Evolutionary conservation across 1,140 invertebrate species (phyloP).

Genomic region (Drosophila lacertosa): DNA sequence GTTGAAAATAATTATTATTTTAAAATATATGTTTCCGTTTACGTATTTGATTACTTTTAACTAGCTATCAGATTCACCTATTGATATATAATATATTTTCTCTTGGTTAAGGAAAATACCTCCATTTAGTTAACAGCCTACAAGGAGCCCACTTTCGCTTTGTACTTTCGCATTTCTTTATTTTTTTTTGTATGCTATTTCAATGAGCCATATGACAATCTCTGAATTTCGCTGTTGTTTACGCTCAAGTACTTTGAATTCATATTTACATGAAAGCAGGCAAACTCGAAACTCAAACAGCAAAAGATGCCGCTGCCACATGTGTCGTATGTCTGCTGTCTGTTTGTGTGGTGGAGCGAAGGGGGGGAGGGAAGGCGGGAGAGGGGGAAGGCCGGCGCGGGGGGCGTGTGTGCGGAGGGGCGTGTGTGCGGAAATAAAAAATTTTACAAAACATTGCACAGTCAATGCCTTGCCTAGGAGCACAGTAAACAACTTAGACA

Average conservation of each 20-base stretch:
- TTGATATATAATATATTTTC: background rate
- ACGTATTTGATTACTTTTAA: background rate
- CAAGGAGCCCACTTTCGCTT: background rate
- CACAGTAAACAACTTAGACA: slow-evolving; percentile 64
- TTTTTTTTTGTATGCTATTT: slow-evolving; percentile 26
- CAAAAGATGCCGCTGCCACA: slow-evolving; percentile 28
- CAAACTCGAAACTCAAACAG: slow-evolving; percentile 53
- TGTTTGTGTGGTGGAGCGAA: too few species aligned
- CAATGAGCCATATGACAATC: slow-evolving; percentile 42
- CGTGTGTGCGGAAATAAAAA: slow-evolving; percentile 65
- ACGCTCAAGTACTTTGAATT: slow-evolving; percentile 62
- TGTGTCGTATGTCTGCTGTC: slow-evolving; percentile 34
- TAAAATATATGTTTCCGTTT: background rate
- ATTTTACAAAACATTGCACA: slow-evolving; percentile 73
- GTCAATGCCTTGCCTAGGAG: slow-evolving; percentile 39
- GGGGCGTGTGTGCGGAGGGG: slow-evolving; percentile 11
- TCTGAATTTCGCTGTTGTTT: slow-evolving; percentile 44
- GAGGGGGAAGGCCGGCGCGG: too few species aligned
- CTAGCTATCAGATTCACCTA: too few species aligned
- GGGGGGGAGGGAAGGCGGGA: too few species aligned
- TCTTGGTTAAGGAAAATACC: background rate
- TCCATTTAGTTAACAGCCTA: background rate
- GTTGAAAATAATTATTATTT: too few species aligned
- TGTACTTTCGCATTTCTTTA: too few species aligned
- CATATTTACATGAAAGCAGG: slow-evolving; percentile 60